phyloP scores from a whole-genome alignment of 2,888 invertebrate genomes.

The Vannuccia rotundouncinata region DNA sequence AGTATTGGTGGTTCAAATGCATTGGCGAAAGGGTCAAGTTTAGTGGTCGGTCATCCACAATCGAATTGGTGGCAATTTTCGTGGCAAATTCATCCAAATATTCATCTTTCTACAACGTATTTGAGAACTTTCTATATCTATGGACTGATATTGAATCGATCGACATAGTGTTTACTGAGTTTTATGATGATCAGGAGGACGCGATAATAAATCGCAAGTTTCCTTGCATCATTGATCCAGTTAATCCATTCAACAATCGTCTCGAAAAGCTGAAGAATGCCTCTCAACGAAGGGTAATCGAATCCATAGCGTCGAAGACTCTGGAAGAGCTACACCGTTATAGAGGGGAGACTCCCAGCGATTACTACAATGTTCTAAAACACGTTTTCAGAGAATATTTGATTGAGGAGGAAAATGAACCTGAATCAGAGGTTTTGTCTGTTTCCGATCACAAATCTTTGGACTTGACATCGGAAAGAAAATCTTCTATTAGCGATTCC shows the following conservation, averaged over 20 bases:
- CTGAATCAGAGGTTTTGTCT: no score
- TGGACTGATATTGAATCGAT: background rate
- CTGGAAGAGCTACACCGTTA: no score
- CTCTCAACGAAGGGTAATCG: no score
- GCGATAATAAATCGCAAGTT: background rate
- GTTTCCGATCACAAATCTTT: no score
- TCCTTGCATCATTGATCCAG: background rate
- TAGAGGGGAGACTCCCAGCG: no score
- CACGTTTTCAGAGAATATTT: no score
- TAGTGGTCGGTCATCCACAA: background rate
- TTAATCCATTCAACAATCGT: constrained; percentile 8
- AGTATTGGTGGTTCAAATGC: background rate
- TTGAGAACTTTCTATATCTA: background rate
- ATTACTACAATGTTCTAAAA: no score
- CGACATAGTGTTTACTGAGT: background rate
- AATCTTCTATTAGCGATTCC: no score
- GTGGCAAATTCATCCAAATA: background rate
- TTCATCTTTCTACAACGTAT: background rate
- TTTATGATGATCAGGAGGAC: background rate
- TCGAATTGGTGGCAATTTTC: background rate
- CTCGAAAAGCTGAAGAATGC: no score
- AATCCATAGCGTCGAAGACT: no score
- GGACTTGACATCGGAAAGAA: no score
- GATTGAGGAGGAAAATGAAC: no score
- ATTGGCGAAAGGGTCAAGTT: background rate